Conservation (phyloP, 2,797 vertebrate species). For the Mormyrus hasselquistii region DNA sequence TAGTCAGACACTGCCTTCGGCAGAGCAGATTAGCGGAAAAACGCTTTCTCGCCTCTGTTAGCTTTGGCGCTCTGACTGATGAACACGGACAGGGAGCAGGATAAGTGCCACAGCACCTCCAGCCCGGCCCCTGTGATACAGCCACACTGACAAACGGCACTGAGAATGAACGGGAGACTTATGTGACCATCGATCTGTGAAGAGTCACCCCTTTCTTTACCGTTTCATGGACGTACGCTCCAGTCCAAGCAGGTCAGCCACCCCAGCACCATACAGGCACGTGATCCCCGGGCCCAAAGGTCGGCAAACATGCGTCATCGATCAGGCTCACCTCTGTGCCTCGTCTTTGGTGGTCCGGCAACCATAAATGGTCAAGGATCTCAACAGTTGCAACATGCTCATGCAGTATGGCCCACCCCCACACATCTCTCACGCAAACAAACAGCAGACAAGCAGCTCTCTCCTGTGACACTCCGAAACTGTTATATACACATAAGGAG, state of each 20-base stretch:
- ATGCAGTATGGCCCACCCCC: not conserved
- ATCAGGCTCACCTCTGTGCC: not conserved
- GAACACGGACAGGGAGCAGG: not conserved
- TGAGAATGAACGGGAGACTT: not conserved
- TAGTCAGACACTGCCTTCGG: not conserved
- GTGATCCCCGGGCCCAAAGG: not conserved
- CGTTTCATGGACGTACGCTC: not conserved
- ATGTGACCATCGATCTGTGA: not conserved
- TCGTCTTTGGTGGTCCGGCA: not conserved
- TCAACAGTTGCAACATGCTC: constrained; percentile 7
- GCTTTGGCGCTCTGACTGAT: not conserved
- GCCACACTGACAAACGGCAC: not conserved
- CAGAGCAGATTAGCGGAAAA: not conserved
- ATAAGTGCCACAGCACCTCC: not conserved
- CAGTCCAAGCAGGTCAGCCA: not conserved
- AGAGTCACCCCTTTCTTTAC: not conserved
- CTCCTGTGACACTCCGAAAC: not conserved
- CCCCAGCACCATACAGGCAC: not conserved
- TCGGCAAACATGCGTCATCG: not conserved
- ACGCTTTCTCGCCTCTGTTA: not conserved
- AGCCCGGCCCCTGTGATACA: not conserved
- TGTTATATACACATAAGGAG: constrained; percentile 8
- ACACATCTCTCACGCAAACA: not conserved
- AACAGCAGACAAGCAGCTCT: constrained; percentile 2
- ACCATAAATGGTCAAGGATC: not conserved